A percentile compares a stretch with the other conserved stretches of the same genome.
phyloP scores from a whole-genome alignment of 2,888 invertebrate species.

The Myopa testacea region DNA sequence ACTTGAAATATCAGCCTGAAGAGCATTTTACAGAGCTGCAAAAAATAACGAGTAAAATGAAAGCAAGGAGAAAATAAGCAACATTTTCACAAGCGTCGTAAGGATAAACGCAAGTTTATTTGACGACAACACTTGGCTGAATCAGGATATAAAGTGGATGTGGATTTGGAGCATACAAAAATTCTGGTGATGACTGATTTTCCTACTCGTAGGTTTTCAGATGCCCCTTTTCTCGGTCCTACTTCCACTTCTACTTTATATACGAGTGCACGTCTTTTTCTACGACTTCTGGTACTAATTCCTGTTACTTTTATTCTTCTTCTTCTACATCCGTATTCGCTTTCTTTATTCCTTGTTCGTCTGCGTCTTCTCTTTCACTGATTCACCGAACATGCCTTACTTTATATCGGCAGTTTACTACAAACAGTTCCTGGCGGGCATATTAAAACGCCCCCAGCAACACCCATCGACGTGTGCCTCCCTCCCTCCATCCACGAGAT shows the following conservation, averaged over 20 bases:
- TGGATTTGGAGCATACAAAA: background rate
- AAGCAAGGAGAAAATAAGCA: constrained; percentile 11
- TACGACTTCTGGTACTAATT: constrained; percentile 7
- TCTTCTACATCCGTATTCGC: background rate
- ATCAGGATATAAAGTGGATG: constrained; percentile 17
- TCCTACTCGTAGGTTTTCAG: background rate
- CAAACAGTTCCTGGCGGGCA: constrained; percentile 32
- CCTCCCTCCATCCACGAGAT: too few species aligned
- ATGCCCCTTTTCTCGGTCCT: background rate
- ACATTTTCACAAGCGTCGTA: constrained; percentile 2
- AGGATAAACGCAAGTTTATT: constrained; percentile 40
- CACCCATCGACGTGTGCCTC: background rate
- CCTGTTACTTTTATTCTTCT: background rate
- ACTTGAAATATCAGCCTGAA: background rate
- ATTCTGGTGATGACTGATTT: background rate
- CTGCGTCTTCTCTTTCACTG: background rate
- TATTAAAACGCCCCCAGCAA: constrained; percentile 4
- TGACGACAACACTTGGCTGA: constrained; percentile 18
- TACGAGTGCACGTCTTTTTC: background rate
- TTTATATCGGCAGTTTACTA: constrained; percentile 36
- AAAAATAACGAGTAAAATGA: background rate
- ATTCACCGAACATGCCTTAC: background rate
- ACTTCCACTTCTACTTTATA: background rate
- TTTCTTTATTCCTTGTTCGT: too few species aligned
- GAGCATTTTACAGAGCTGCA: background rate